Conservation (phyloP, 2,797 vertebrate species). For the Cephalopachus bancanus region DNA sequence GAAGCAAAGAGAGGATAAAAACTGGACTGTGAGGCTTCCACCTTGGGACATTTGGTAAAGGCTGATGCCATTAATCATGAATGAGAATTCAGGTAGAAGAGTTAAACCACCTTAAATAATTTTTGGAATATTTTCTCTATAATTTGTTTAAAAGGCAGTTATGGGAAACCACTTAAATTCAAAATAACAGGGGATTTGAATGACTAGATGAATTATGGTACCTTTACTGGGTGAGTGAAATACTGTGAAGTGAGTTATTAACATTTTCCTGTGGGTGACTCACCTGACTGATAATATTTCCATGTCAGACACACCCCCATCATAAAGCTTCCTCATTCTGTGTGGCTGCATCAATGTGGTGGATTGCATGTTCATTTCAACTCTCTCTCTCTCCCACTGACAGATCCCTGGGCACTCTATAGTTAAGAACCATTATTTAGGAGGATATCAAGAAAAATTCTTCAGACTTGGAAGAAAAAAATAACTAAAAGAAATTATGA, state of each 20-base stretch:
- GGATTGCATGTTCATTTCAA: neutral
- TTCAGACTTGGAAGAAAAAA: neutral
- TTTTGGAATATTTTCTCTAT: neutral
- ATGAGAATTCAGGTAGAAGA: constrained; percentile 11
- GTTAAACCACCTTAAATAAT: constrained; percentile 44
- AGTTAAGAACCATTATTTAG: neutral
- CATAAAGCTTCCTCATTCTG: neutral
- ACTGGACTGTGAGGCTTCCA: neutral
- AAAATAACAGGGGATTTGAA: constrained; percentile 52
- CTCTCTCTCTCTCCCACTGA: neutral
- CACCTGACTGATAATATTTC: neutral
- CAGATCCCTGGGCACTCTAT: neutral
- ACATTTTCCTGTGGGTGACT: neutral
- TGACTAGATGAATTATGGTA: constrained; percentile 30
- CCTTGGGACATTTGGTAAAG: neutral
- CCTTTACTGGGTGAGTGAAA: constrained; percentile 48
- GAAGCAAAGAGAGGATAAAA: neutral
- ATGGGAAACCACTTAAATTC: constrained; percentile 35
- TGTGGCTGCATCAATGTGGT: neutral
- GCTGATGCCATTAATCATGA: constrained; percentile 1
- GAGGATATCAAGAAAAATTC: neutral
- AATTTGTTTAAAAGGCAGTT: constrained; percentile 36
- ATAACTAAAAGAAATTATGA: neutral
- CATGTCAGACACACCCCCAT: neutral
- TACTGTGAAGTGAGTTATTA: neutral